These are phyloP conservation scores for Ormyrus nitidulus DNA, from an alignment of 2,888 invertebrate species.

Conservation along the genomic window DNA sequence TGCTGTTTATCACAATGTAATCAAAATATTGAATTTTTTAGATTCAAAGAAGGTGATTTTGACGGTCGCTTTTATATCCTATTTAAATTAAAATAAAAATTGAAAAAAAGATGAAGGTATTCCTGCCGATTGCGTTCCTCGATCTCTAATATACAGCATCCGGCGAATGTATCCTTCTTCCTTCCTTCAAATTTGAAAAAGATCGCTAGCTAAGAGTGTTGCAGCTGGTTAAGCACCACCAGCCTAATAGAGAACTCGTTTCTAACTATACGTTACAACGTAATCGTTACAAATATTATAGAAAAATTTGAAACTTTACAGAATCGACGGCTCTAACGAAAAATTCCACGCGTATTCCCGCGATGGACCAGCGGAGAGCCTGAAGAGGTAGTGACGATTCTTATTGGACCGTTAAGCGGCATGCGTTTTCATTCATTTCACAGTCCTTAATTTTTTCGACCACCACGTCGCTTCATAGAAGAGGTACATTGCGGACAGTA, in stretches of 20 bases:
- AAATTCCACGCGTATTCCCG: background rate
- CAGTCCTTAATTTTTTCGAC: slow-evolving; percentile 83
- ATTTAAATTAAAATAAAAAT: slow-evolving; percentile 34
- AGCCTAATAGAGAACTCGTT: slow-evolving; percentile 18
- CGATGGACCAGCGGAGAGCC: slow-evolving; percentile 4
- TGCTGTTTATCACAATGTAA: slow-evolving; percentile 30
- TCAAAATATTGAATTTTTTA: slow-evolving; percentile 19
- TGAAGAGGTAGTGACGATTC: slow-evolving; percentile 71
- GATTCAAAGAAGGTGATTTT: slow-evolving; percentile 33
- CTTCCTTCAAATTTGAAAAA: slow-evolving; percentile 52
- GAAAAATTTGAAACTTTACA: slow-evolving; percentile 25
- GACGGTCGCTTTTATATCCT: slow-evolving; percentile 10
- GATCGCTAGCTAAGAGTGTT: slow-evolving; percentile 47
- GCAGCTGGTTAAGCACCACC: background rate
- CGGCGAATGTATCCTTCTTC: slow-evolving; percentile 11
- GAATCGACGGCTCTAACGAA: slow-evolving; percentile 37
- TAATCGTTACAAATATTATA: slow-evolving; percentile 28
- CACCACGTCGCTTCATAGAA: slow-evolving; percentile 89
- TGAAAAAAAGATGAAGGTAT: slow-evolving; percentile 38
- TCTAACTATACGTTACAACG: slow-evolving; percentile 37
- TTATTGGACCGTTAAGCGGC: slow-evolving; percentile 39
- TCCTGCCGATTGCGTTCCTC: background rate
- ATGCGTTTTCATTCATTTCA: background rate
- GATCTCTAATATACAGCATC: slow-evolving; percentile 13
- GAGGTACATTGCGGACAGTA: slow-evolving; percentile 97